Conservation (phyloP, 2,888 invertebrate species). For the Rhorus exstirpatorius region DNA sequence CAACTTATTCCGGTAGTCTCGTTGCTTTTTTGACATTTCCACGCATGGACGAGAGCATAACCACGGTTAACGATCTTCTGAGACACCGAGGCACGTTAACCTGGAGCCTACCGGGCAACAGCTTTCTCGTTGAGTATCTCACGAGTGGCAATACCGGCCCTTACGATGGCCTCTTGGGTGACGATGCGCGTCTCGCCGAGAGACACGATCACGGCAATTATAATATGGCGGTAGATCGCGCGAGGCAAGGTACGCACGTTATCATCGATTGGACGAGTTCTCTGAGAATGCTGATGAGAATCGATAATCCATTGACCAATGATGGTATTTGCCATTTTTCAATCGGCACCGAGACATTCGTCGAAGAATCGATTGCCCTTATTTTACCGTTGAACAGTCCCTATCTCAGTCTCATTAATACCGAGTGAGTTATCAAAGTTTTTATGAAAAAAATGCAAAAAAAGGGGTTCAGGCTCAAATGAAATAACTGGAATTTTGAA, state of each 20-base stretch:
- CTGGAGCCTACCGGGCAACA: conserved; percentile 92
- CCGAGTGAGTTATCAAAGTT: conserved; percentile 90
- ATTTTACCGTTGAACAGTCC: conserved; percentile 92
- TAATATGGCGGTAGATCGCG: conserved; percentile 86
- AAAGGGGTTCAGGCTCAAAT: neutral
- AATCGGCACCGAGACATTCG: conserved; percentile 91
- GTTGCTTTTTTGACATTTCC: conserved; percentile 97
- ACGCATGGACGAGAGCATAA: conserved; percentile 91
- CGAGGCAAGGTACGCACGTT: conserved; percentile 90
- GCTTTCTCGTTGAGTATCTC: conserved; percentile 91
- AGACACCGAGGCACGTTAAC: conserved; percentile 88
- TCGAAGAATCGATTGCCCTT: conserved; percentile 93
- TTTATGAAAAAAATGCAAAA: neutral
- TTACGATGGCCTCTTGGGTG: conserved; percentile 84
- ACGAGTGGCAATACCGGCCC: conserved; percentile 89
- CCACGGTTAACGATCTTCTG: conserved; percentile 90
- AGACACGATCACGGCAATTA: conserved; percentile 78
- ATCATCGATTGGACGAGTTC: conserved; percentile 94
- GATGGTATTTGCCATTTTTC: conserved; percentile 92
- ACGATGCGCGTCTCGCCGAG: conserved; percentile 86
- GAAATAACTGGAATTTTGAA: neutral
- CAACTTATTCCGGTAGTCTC: conserved; percentile 96
- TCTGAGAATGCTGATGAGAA: conserved; percentile 90
- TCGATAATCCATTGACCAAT: conserved; percentile 83
- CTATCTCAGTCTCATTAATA: conserved; percentile 91